A percentile compares a stretch with the other conserved stretches of the same genome.
phyloP scores from a whole-genome alignment of 1,140 invertebrate species.

The Drosophila teissieri region DNA sequence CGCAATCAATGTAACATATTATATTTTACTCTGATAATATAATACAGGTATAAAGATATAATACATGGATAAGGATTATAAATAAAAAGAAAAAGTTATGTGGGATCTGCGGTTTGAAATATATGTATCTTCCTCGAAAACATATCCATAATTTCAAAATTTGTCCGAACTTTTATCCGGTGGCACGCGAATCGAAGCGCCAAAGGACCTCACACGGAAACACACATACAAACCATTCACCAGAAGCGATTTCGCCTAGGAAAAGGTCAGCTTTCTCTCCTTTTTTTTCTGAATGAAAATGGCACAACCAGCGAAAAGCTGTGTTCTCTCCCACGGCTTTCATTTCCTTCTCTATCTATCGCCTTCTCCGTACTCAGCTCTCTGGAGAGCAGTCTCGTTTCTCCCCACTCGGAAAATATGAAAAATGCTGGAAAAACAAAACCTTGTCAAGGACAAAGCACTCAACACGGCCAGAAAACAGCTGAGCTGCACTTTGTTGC shows the following conservation, averaged over 20 bases:
- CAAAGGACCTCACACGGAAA: conserved; percentile 9
- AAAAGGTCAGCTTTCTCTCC: conserved; percentile 51
- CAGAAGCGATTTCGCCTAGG: conserved; percentile 55
- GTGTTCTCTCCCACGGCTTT: conserved; percentile 30
- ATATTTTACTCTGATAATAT: no score
- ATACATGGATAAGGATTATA: no score
- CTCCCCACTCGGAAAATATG: conserved; percentile 25
- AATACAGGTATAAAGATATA: no score
- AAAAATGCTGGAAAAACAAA: conserved; percentile 74
- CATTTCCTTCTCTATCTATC: conserved; percentile 13
- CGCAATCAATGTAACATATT: no score
- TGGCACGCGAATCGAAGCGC: conserved; percentile 62
- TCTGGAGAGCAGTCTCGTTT: conserved; percentile 14
- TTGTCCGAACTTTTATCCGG: conserved; percentile 57
- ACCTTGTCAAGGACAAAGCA: conserved; percentile 83
- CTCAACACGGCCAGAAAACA: conserved; percentile 69
- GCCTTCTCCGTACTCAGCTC: background rate
- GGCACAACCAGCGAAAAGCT: conserved; percentile 45
- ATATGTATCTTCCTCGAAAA: conserved; percentile 31
- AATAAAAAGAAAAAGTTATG: conserved; percentile 56
- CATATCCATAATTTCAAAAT: conserved; percentile 51
- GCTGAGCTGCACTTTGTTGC: conserved; percentile 64
- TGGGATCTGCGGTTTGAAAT: conserved; percentile 30
- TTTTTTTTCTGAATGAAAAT: conserved; percentile 67
- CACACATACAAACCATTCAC: conserved; percentile 15